phyloP scores from a whole-genome alignment of 2,113 vertebrate species.

The Rhinogobius similis region DNA sequence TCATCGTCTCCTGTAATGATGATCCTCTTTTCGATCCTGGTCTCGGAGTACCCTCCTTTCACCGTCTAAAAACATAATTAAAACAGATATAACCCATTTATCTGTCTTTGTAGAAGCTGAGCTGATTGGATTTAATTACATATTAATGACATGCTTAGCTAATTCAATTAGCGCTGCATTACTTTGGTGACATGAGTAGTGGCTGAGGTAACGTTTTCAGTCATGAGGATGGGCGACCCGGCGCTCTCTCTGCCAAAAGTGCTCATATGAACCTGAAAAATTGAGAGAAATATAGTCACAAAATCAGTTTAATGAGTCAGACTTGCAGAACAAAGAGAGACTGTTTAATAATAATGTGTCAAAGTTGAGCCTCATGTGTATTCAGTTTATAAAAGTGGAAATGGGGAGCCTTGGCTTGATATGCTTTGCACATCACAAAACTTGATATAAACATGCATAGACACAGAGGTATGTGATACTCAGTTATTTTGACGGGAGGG shows the following conservation, averaged over 20 bases:
- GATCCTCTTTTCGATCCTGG: constrained; percentile 98
- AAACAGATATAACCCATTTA: background rate
- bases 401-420: too few species aligned
- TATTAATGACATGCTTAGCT: background rate
- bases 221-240: constrained; percentile 72
- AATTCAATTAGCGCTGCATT: constrained; percentile 26
- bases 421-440: too few species aligned
- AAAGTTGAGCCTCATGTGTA: background rate
- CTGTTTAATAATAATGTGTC: background rate
- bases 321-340: background rate
- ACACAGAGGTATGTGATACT: too few species aligned
- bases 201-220: constrained; percentile 97
- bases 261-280: constrained; percentile 71
- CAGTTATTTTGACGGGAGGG: too few species aligned
- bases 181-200: constrained; percentile 98
- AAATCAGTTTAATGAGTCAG: background rate
- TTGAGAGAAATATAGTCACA: constrained; percentile 9
- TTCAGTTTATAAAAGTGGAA: background rate
- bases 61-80: constrained; percentile 84
- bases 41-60: constrained; percentile 99
- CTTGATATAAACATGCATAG: too few species aligned
- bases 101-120: background rate
- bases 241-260: constrained; percentile 69
- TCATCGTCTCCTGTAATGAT: constrained; percentile 99
- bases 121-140: constrained; percentile 3